A percentile compares a stretch with the other conserved stretches of the same genome.
These are phyloP conservation scores for Girardia tigrina DNA, from an alignment of 2,888 invertebrate genomes.

Conservation along the genomic window DNA sequence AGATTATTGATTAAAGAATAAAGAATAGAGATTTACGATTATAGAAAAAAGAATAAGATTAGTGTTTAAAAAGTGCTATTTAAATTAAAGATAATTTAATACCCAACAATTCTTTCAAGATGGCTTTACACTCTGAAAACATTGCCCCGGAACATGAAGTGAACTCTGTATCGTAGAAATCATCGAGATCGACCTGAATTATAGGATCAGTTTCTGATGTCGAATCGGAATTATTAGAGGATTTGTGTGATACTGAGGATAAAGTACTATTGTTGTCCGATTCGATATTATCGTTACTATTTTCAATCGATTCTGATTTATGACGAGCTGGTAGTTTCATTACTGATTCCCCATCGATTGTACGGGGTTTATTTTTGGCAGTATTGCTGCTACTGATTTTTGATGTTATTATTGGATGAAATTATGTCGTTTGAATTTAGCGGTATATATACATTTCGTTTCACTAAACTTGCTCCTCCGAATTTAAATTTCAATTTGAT, in stretches of 20 bases:
- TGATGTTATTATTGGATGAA: too few species aligned
- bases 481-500: constrained; percentile 6
- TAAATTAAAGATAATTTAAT: too few species aligned
- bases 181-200: neutral
- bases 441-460: neutral
- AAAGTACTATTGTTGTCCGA: neutral
- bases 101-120: too few species aligned
- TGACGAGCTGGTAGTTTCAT: too few species aligned
- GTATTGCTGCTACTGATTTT: neutral
- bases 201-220: neutral
- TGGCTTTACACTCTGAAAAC: too few species aligned
- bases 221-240: neutral
- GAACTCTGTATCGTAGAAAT: neutral
- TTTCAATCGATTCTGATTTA: neutral
- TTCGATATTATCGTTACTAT: neutral
- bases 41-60: too few species aligned
- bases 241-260: neutral
- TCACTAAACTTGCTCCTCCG: too few species aligned
- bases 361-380: neutral
- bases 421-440: too few species aligned
- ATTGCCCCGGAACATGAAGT: constrained; percentile 1
- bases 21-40: too few species aligned
- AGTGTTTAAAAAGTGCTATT: too few species aligned
- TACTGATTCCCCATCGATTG: too few species aligned
- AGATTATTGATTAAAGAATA: too few species aligned